Conservation (phyloP, 2,797 vertebrate species). For the Iguana delicatissima region DNA sequence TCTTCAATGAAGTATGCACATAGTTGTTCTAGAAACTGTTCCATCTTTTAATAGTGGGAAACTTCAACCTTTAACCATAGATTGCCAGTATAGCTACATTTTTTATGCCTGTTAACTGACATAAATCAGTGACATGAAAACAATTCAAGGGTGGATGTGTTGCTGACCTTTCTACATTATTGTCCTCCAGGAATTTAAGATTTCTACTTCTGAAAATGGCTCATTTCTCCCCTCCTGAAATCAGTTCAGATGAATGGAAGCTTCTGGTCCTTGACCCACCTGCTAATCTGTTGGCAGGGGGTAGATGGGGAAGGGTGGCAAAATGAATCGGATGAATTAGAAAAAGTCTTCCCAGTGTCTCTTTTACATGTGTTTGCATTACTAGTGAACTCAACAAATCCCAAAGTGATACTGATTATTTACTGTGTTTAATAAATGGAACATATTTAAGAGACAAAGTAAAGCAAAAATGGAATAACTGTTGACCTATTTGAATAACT, state of each 20-base stretch:
- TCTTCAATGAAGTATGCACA: background rate
- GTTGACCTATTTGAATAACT: slow-evolving; percentile 42
- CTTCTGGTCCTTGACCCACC: slow-evolving; percentile 47
- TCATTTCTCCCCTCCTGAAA: slow-evolving; percentile 69
- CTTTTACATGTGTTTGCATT: slow-evolving; percentile 71
- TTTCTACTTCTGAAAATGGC: slow-evolving; percentile 67
- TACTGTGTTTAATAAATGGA: slow-evolving; percentile 46
- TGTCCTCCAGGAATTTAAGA: slow-evolving; percentile 63
- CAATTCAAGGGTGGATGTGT: slow-evolving; percentile 42
- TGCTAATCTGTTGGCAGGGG: background rate
- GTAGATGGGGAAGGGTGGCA: background rate
- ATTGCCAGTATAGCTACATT: slow-evolving; percentile 55
- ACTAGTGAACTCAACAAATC: slow-evolving; percentile 59
- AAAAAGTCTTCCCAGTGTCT: slow-evolving; percentile 54
- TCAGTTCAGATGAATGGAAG: slow-evolving; percentile 59
- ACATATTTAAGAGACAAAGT: slow-evolving; percentile 54
- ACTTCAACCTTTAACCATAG: slow-evolving; percentile 51
- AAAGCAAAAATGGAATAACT: slow-evolving; percentile 61
- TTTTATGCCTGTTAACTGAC: slow-evolving; percentile 51
- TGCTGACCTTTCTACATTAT: slow-evolving; percentile 44
- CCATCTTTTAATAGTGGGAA: slow-evolving; percentile 39
- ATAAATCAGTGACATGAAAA: slow-evolving; percentile 49
- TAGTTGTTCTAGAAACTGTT: slow-evolving; percentile 32
- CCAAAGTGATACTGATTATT: slow-evolving; percentile 66
- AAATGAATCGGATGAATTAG: slow-evolving; percentile 70